Base-by-base conservation (phyloP, 2,797 vertebrate genomes). In the Lophius americanus region DNA sequence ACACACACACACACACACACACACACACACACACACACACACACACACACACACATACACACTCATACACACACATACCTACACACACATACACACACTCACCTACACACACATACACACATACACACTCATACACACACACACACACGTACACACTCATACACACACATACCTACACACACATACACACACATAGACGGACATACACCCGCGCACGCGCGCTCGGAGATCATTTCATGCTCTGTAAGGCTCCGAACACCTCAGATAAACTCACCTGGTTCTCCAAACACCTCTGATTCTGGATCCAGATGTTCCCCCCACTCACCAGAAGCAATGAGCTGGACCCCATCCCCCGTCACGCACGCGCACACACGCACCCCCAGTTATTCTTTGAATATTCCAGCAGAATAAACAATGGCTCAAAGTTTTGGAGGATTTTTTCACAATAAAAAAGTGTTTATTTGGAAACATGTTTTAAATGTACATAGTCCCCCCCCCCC, bases 391-490 rank as follows among this genome's bases (percentile, higher is more conserved):
- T 81, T 71, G 50, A 72, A 72, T 65, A 64, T 47, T 44, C 9
- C 7, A 4, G 60, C 42, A 55, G 7, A 58, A 42, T 9, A 71
- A 14, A 23, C 66, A 84, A 68, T 4, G 38, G 60, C 49, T 73
- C 76, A 32, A 33, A 38, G 56, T 65, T 54, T 65, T 51, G 59
- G 37, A 55, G 6, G 2, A 4, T 46, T 53, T 63, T 60, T 68
- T 64, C 73, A 47, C 57, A 75, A 87, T 88, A 92, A 81, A 92
- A 92, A 88, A 88, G 51, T 60, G 60, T 92, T 91, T 90, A 92
- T 92, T 92, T 87, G 76, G 70, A 90, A 87, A 89, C 74, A 89
- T 76, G 68, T 58, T 87, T 80, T 70, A 73, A 79, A 88, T 84
- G 85, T 81, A 74, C 82, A 86, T 61, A 56, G 65, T 68, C 70